A percentile compares a stretch with the other conserved stretches of the same genome.
Conservation (phyloP, 2,113 vertebrate genomes). For the Axis porcinus region DNA sequence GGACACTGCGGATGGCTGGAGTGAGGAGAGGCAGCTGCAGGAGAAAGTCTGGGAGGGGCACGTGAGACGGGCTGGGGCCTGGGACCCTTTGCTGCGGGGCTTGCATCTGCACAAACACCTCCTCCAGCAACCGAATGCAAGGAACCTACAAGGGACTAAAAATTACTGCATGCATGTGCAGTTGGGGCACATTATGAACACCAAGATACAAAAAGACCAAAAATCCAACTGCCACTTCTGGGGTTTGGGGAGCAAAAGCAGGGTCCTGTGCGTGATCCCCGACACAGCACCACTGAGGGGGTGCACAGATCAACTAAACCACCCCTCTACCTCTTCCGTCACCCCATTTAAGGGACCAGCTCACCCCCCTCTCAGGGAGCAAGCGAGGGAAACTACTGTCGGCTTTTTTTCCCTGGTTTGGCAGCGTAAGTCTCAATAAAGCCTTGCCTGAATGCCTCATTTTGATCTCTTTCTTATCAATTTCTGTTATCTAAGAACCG, state of each 20-base stretch:
- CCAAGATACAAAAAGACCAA: neutral
- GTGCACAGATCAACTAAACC: neutral
- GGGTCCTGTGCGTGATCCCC: neutral
- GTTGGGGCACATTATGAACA: neutral
- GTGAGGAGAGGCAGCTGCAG: neutral
- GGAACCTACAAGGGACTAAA: neutral
- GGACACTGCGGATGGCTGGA: too few species aligned
- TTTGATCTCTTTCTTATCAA: neutral
- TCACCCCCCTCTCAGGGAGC: neutral
- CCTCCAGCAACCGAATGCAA: rapidly evolving
- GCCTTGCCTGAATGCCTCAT: neutral
- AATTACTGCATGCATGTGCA: neutral
- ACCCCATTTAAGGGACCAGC: neutral
- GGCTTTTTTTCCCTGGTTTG: rapidly evolving
- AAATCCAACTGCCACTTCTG: neutral
- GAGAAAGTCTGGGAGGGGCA: rapidly evolving
- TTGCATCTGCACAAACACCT: neutral
- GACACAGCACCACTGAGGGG: neutral
- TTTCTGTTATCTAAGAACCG: neutral
- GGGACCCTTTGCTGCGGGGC: neutral
- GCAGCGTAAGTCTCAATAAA: neutral
- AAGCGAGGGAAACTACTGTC: neutral
- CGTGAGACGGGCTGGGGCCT: rapidly evolving
- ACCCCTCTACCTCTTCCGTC: rapidly evolving
- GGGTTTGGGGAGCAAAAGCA: neutral